Evolutionary conservation across 2,113 vertebrate genomes (phyloP).

Genomic region (Cebus imitator): DNA sequence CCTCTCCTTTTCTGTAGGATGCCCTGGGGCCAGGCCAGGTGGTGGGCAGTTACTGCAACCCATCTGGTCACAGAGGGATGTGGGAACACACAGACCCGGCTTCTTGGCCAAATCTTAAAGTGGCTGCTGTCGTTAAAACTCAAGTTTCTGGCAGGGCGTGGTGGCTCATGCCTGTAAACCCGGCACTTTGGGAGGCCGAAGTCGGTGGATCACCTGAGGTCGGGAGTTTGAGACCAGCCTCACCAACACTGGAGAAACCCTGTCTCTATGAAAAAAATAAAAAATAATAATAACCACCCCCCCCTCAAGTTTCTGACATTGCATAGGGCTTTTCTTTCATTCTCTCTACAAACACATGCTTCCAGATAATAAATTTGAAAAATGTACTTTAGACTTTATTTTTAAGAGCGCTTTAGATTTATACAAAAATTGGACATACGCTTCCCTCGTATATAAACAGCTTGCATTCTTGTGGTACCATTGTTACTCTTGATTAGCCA

Average conservation of each 20-base stretch:
- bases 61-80: rapidly evolving
- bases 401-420: not conserved
- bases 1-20: not conserved
- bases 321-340: not conserved
- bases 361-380: not conserved
- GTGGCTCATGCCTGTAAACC: no score
- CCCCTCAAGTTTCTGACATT: not conserved
- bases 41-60: rapidly evolving
- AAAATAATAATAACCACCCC: no score
- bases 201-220: no score
- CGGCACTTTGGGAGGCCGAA: no score
- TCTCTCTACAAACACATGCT: not conserved
- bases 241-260: no score
- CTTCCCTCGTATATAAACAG: not conserved
- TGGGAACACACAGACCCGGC: not conserved
- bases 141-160: not conserved
- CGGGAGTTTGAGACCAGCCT: no score
- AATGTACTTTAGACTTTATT: not conserved
- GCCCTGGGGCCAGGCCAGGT: not conserved
- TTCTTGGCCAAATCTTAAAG: not conserved
- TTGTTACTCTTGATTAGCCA: not conserved
- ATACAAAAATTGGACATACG: no score
- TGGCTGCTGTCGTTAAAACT: not conserved
- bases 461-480: not conserved
- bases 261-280: no score